Conservation (phyloP, 2,797 vertebrate genomes). For the Neoniphon sammara region DNA sequence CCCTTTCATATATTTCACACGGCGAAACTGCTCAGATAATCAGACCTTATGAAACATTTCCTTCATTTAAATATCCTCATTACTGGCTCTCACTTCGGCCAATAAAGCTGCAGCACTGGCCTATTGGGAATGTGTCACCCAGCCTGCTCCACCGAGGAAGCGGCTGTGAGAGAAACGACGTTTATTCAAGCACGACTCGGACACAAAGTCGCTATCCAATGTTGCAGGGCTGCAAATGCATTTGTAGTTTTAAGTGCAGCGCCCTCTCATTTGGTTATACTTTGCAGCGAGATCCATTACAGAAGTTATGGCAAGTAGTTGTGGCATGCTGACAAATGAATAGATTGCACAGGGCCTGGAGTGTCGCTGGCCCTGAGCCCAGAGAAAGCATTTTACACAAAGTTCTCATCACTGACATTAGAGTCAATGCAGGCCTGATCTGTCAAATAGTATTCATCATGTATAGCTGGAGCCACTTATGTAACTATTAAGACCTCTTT, state of each 20-base stretch:
- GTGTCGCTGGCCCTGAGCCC: not conserved
- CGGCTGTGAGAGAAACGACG: not conserved
- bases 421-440: not conserved
- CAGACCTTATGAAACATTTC: slow-evolving; percentile 19
- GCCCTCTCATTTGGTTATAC: not conserved
- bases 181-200: not conserved
- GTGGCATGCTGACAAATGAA: slow-evolving; percentile 29
- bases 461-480: slow-evolving; percentile 2
- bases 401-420: slow-evolving; percentile 1
- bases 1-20: slow-evolving; percentile 8
- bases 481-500: not conserved
- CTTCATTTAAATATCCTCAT: slow-evolving; percentile 51
- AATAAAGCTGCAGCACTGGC: not conserved
- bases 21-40: slow-evolving; percentile 19
- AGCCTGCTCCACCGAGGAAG: not conserved
- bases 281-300: not conserved
- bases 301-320: slow-evolving; percentile 13
- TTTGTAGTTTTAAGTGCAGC: not conserved
- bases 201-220: not conserved
- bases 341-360: not conserved
- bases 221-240: too few relatives aligned
- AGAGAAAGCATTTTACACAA: slow-evolving; percentile 26
- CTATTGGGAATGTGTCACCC: slow-evolving; percentile 1
- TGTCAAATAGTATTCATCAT: slow-evolving; percentile 1
- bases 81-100: slow-evolving; percentile 12